Base-by-base conservation (phyloP, 30 jellyfish, hydroid and myxozoan species). In the Pseudorhiza aurosa region DNA sequence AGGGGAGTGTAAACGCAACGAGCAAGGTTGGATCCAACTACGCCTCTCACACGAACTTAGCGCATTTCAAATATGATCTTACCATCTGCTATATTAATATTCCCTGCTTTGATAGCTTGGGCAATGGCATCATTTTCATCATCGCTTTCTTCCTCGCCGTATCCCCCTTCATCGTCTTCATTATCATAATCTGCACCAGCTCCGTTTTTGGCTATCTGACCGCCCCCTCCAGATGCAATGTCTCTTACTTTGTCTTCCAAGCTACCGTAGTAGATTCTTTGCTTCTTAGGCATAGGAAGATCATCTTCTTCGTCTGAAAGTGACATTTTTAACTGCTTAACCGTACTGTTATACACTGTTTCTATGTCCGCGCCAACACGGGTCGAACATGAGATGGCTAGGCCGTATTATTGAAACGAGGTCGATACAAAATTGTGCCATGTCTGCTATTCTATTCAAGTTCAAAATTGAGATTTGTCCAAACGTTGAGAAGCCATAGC, bases 191-290 rank as follows among this genome's bases (percentile, higher is more conserved):
- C n/a, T n/a, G n/a, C n/a, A n/a, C n/a, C n/a, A 22, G 28, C 17
- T 18, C 40, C 63, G 9, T 11, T 44, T 15, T 18, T 27, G 4
- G 60, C 43, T 5, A 33, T 30, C 29, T 21, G 40, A 21, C 32
- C 83, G 29, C 55, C 42, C n/a, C 62, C 81, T 1, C 60, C 83
- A 2, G 73, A 17, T 10, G 64, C 75, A 6, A 64, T 65, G 26
- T 70, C 91, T 44, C 70, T 58, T 65, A 82, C 92, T 30, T 83
- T 91, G 53, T 94, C 99, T 78, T 94, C 99, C 31, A 94, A 75
- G 82, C 99, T 94, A 15, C 99, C 99, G 83, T 50, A 94, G 55
- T 88, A 77, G 11, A 94, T 59, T 33, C 97, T 75, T 24, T 87
- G 97, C 77, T 87, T 94, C 85, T 94, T 94, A 19, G 85, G 88